phyloP scores from a whole-genome alignment of 2,888 invertebrate genomes.

The Epirrhoe alternata region DNA sequence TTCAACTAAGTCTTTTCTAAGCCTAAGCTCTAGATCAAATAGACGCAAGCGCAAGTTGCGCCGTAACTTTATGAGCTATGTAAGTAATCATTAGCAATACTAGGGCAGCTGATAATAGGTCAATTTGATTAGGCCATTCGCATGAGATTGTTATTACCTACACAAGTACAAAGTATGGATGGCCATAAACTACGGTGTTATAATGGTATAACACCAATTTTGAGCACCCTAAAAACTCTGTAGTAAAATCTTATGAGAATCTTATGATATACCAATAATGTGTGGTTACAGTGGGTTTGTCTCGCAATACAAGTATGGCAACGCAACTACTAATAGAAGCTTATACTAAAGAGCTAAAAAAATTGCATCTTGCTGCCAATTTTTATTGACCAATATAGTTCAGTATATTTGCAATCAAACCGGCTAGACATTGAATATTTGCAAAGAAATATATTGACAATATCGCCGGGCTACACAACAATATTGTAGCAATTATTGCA shows the following conservation, averaged over 20 bases:
- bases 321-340: too few species aligned
- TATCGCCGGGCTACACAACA: too few species aligned
- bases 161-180: neutral
- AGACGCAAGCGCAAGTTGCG: neutral
- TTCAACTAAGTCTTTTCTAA: too few species aligned
- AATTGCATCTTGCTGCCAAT: too few species aligned
- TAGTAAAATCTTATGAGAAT: neutral
- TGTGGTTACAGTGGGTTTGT: neutral
- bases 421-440: too few species aligned
- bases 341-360: too few species aligned
- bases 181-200: too few species aligned
- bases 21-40: too few species aligned
- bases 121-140: constrained; percentile 20
- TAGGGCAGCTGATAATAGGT: constrained; percentile 23
- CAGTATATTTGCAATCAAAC: too few species aligned
- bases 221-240: neutral
- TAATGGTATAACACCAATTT: neutral
- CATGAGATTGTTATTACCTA: constrained; percentile 1
- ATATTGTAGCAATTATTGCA: too few species aligned
- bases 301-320: neutral
- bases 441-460: too few species aligned
- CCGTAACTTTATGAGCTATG: neutral
- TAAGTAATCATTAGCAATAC: constrained; percentile 5
- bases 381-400: too few species aligned
- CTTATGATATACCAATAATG: neutral